Conservation (phyloP, 1,140 invertebrate genomes). For the Rhagoletis pomonella region DNA sequence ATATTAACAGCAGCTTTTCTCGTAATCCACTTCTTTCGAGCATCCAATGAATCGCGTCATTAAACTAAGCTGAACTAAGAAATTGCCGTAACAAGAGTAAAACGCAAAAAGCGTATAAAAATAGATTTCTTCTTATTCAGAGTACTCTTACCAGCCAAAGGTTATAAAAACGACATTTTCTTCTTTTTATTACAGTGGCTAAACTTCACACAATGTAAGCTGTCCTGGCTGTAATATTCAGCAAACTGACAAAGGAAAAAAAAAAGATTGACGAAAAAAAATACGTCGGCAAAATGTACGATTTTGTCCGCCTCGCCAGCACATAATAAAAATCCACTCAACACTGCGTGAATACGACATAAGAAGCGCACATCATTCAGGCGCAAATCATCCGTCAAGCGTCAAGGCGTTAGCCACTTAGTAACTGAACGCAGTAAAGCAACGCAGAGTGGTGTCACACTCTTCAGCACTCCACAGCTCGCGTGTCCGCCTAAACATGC, state of each 20-base stretch:
- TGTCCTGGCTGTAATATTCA: not conserved
- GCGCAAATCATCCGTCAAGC: not conserved
- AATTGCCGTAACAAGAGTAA: not conserved
- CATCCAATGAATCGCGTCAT: constrained; percentile 7
- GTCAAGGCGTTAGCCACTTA: not conserved
- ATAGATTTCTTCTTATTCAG: not conserved
- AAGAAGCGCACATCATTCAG: not conserved
- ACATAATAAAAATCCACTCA: constrained; percentile 29
- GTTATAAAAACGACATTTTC: not conserved
- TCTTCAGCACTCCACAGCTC: not conserved
- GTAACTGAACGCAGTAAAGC: not conserved
- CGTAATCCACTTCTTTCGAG: not conserved
- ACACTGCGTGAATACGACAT: not conserved
- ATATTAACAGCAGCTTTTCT: not conserved
- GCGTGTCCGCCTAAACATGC: not conserved
- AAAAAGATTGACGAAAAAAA: not conserved
- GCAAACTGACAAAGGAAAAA: not conserved
- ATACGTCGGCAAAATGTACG: constrained; percentile 3
- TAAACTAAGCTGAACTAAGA: not conserved
- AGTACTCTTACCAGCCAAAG: not conserved
- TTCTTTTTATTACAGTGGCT: constrained; percentile 15
- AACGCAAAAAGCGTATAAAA: not conserved
- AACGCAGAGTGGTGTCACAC: not conserved
- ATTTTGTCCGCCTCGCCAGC: not conserved
- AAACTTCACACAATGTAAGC: not conserved